Conservation (phyloP, 1,140 invertebrate genomes). For the Drosophila lini region DNA sequence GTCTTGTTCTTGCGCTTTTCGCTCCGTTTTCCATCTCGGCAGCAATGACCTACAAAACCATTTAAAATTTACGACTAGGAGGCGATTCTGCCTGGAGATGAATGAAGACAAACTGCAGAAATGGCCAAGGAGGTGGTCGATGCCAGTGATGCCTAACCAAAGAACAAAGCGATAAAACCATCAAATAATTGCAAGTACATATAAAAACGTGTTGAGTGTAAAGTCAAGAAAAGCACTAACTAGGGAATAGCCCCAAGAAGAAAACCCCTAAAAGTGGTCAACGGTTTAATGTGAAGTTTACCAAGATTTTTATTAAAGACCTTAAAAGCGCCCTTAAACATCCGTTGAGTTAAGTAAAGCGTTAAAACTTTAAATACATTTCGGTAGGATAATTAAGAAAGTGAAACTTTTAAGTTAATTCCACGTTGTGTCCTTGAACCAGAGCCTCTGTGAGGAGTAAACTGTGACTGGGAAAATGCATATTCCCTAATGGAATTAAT, state of each 20-base stretch:
- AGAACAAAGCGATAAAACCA: slow-evolving; percentile 12
- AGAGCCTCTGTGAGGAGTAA: slow-evolving; percentile 5
- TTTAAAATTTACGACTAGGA: slow-evolving; percentile 76
- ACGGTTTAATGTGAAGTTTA: not conserved
- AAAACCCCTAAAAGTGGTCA: not conserved
- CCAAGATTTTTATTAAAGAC: not conserved
- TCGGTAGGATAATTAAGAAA: not conserved
- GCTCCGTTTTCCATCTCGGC: slow-evolving; percentile 27
- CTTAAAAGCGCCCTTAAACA: not conserved
- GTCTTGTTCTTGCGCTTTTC: slow-evolving; percentile 41
- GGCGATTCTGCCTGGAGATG: slow-evolving; percentile 45
- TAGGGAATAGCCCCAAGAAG: not conserved
- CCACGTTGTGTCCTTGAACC: not conserved
- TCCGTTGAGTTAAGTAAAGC: not conserved
- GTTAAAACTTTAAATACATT: slow-evolving; percentile 1
- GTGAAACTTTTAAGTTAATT: slow-evolving; percentile 8
- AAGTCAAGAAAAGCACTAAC: not conserved
- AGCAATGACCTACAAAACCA: slow-evolving; percentile 77
- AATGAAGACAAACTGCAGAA: slow-evolving; percentile 78
- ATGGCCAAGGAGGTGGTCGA: slow-evolving; percentile 14
- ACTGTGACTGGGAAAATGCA: slow-evolving; percentile 9
- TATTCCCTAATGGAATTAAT: slow-evolving; percentile 14
- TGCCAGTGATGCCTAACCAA: slow-evolving; percentile 22
- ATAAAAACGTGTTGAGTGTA: not conserved
- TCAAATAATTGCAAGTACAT: slow-evolving; percentile 4